Percentiles rank a stretch among this genome's conserved stretches.
These are phyloP conservation scores for Drosophila pachea DNA, from an alignment of 1,140 invertebrate genomes.

Conservation along the genomic window DNA sequence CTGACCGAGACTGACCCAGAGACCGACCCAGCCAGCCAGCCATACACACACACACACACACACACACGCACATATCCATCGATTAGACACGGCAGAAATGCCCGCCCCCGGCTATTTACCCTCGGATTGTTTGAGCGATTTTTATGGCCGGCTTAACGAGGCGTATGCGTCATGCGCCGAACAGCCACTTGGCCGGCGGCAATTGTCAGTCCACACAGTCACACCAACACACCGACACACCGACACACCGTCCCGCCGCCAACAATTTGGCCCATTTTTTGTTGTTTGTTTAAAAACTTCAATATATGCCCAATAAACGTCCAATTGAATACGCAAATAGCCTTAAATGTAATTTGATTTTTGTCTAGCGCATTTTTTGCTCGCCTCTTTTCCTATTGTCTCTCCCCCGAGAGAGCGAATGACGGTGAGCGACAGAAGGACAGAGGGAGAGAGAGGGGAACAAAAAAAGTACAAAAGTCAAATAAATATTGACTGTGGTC, in stretches of 20 bases:
- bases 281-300: constrained; percentile 37
- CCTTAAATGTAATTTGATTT: constrained; percentile 55
- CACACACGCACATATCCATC: background rate
- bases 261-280: constrained; percentile 22
- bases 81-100: constrained; percentile 27
- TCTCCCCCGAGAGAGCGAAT: too few species aligned
- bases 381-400: background rate
- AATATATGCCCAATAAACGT: constrained; percentile 53
- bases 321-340: constrained; percentile 68
- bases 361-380: constrained; percentile 13
- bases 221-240: background rate
- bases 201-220: background rate
- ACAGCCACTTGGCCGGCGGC: background rate
- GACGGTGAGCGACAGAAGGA: too few species aligned
- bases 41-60: too few species aligned
- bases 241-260: background rate
- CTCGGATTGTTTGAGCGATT: constrained; percentile 57
- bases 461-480: constrained; percentile 10
- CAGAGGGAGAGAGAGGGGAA: background rate
- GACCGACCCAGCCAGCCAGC: background rate
- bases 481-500: constrained; percentile 63
- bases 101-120: constrained; percentile 45
- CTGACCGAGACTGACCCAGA: constrained; percentile 49
- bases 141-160: constrained; percentile 64
- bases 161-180: constrained; percentile 63